phyloP scores from a whole-genome alignment of 1,140 invertebrate species.

The Penaeus indicus region DNA sequence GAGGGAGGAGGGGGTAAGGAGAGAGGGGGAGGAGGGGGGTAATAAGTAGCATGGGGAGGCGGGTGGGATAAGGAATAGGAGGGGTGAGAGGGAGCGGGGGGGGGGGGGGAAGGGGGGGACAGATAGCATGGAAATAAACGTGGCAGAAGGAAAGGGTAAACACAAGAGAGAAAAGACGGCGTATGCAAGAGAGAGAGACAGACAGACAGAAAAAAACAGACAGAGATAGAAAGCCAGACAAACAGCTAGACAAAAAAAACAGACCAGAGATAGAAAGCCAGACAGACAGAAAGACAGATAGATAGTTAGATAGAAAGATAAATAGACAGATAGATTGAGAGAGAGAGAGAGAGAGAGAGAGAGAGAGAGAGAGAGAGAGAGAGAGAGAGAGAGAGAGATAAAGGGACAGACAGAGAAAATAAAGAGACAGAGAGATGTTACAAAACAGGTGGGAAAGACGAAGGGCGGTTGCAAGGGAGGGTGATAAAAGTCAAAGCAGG shows the following conservation, averaged over 20 bases:
- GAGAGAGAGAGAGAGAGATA: neutral
- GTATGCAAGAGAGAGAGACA: neutral
- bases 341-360: neutral
- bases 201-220: neutral
- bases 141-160: neutral
- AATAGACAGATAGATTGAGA: neutral
- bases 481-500: too few species aligned
- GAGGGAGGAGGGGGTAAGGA: neutral
- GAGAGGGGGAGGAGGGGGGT: neutral
- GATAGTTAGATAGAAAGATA: neutral
- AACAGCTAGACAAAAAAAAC: neutral
- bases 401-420: neutral
- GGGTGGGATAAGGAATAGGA: neutral
- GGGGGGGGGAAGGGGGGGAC: neutral
- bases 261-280: constrained; percentile 18
- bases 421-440: neutral
- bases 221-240: constrained; percentile 4
- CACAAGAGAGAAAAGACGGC: constrained; percentile 3
- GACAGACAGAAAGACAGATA: neutral
- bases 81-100: neutral
- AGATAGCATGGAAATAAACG: constrained; percentile 24
- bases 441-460: too few species aligned
- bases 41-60: constrained; percentile 1
- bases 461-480: too few species aligned
- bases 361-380: neutral